phyloP scores from a whole-genome alignment of 2,888 invertebrate species.

The Ecdyonurus torrentis region DNA sequence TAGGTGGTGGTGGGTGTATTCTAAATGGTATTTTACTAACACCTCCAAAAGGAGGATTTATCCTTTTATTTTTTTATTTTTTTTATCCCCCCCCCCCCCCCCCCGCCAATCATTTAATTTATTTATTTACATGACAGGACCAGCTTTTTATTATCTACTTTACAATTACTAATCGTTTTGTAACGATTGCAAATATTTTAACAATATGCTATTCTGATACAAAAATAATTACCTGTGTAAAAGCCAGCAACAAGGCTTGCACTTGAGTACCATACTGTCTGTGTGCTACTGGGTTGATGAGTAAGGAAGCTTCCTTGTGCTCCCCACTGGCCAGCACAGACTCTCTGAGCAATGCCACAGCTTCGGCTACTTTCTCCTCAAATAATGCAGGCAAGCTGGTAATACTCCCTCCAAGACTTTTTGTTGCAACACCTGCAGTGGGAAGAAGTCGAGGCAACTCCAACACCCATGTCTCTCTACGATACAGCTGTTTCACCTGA shows the following conservation, averaged over 20 bases:
- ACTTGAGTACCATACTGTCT: slow-evolving; percentile 31
- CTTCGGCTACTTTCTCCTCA: slow-evolving; percentile 54
- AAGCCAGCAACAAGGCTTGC: slow-evolving; percentile 38
- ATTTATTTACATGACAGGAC: no score
- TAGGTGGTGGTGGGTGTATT: no score
- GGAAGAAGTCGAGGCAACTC: slow-evolving; percentile 45
- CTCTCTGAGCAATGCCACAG: slow-evolving; percentile 30
- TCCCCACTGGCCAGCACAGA: slow-evolving; percentile 29
- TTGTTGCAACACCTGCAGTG: background rate
- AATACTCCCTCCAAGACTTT: background rate
- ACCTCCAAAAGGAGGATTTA: no score
- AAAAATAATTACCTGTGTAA: slow-evolving; percentile 23
- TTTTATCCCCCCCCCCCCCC: no score
- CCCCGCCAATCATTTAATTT: no score
- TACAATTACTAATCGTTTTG: no score
- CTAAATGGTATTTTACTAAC: no score
- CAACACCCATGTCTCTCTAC: slow-evolving; percentile 72
- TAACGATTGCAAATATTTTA: no score
- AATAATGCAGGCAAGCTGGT: slow-evolving; percentile 24
- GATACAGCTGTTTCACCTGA: slow-evolving; percentile 50
- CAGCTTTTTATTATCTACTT: no score
- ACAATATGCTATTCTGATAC: no score
- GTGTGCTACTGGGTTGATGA: slow-evolving; percentile 34
- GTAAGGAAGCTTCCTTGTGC: slow-evolving; percentile 40
- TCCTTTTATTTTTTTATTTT: no score